Percentiles rank a stretch among this genome's conserved stretches.
phyloP scores from a whole-genome alignment of 2,888 invertebrate genomes.

The Nomada ruficornis region DNA sequence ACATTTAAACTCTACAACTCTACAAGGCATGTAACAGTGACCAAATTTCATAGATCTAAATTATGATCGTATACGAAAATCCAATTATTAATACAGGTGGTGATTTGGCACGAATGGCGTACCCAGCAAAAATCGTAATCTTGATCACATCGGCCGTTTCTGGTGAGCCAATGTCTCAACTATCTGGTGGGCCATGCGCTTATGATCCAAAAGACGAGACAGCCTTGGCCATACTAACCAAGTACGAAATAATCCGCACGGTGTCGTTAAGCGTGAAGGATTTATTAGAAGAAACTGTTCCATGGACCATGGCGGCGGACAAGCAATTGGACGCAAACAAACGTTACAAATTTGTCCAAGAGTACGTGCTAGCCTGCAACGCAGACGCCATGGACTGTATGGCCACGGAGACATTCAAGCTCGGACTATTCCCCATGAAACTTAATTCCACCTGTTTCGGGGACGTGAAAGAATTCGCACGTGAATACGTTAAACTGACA shows the following conservation, averaged over 20 bases:
- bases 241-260: slow-evolving; percentile 80
- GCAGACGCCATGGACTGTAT: slow-evolving; percentile 74
- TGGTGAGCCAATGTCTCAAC: slow-evolving; percentile 85
- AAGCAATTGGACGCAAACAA: slow-evolving; percentile 59
- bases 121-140: slow-evolving; percentile 84
- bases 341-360: slow-evolving; percentile 72
- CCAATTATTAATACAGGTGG: slow-evolving; percentile 81
- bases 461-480: slow-evolving; percentile 59
- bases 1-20: not conserved
- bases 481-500: slow-evolving; percentile 74
- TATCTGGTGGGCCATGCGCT: slow-evolving; percentile 86
- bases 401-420: slow-evolving; percentile 63
- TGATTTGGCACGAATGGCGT: slow-evolving; percentile 81
- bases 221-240: slow-evolving; percentile 84
- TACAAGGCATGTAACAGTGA: not conserved
- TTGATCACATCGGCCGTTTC: slow-evolving; percentile 89
- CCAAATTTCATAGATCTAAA: not conserved
- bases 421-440: slow-evolving; percentile 73
- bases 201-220: slow-evolving; percentile 81
- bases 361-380: slow-evolving; percentile 71
- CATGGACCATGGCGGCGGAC: slow-evolving; percentile 52
- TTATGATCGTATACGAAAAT: not conserved
- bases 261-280: slow-evolving; percentile 79
- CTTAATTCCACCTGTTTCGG: slow-evolving; percentile 65
- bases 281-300: slow-evolving; percentile 57